Conservation (phyloP, 2,888 invertebrate genomes). For the Dicyrtoma fusca region DNA sequence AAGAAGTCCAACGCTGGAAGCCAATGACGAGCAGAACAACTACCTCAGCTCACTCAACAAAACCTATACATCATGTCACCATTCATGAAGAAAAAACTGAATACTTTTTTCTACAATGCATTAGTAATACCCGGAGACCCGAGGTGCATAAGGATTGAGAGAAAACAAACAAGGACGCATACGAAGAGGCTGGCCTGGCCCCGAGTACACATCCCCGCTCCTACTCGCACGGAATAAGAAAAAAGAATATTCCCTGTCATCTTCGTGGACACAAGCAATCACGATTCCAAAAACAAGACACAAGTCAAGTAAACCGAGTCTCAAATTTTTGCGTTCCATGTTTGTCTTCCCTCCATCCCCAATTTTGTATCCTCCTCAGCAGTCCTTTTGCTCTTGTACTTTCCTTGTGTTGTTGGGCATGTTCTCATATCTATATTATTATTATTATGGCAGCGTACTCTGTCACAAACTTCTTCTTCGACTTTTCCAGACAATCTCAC, state of each 20-base stretch:
- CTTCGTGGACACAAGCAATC: slow-evolving; percentile 26
- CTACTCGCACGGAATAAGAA: not conserved
- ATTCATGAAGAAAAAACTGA: slow-evolving; percentile 28
- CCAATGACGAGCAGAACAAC: slow-evolving; percentile 7
- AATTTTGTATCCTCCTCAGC: not conserved
- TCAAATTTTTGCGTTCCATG: slow-evolving; percentile 4
- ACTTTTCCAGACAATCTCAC: not conserved
- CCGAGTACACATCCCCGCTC: not conserved
- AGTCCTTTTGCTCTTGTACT: not conserved
- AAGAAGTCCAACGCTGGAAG: not conserved
- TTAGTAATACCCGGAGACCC: too few species aligned
- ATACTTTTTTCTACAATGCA: not conserved
- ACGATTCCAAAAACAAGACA: slow-evolving; percentile 28
- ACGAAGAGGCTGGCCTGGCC: too few species aligned
- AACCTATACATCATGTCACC: slow-evolving; percentile 34
- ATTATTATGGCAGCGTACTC: not conserved
- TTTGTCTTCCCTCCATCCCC: slow-evolving; percentile 5
- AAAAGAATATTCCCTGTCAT: slow-evolving; percentile 23
- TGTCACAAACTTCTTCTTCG: not conserved
- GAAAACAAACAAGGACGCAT: too few species aligned
- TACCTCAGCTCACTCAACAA: slow-evolving; percentile 22
- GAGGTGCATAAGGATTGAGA: too few species aligned
- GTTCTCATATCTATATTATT: not conserved
- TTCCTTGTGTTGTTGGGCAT: not conserved
- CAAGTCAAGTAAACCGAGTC: slow-evolving; percentile 25